A percentile compares a stretch with the other conserved stretches of the same genome.
These are phyloP conservation scores for Alosa sapidissima DNA, from an alignment of 2,797 vertebrate species.

Conservation along the genomic window DNA sequence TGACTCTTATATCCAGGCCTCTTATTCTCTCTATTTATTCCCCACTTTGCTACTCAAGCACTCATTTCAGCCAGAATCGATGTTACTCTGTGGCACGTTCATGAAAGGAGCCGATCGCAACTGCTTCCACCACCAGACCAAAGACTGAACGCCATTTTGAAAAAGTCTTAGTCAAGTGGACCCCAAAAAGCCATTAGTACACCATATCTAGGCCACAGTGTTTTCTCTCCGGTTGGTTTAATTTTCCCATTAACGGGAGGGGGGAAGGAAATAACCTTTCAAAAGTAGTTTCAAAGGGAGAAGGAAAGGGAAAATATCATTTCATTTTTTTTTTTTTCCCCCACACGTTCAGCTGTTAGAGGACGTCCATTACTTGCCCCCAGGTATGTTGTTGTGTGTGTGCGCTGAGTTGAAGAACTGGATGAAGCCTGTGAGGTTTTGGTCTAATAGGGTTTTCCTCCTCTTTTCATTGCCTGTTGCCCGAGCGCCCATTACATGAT, in stretches of 20 bases:
- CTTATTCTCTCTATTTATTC: not conserved
- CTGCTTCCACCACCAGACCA: not conserved
- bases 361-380: not conserved
- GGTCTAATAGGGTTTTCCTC: not conserved
- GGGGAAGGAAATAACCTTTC: conserved; percentile 33
- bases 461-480: not conserved
- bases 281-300: conserved; percentile 27
- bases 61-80: not conserved
- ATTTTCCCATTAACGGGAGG: conserved; percentile 11
- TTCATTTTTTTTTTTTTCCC: not conserved
- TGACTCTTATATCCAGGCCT: not conserved
- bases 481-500: not conserved
- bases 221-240: conserved; percentile 15
- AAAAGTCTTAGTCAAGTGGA: not conserved
- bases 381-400: conserved; percentile 11
- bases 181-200: not conserved
- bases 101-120: not conserved
- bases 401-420: not conserved
- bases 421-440: not conserved
- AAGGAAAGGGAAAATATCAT: conserved; percentile 17
- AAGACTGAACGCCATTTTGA: not conserved
- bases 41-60: not conserved
- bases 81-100: not conserved
- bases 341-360: not conserved
- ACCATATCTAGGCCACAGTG: conserved; percentile 30